Evolutionary conservation across 2,797 vertebrate genomes (phyloP).

Genomic region (Pagetopsis macropterus): DNA sequence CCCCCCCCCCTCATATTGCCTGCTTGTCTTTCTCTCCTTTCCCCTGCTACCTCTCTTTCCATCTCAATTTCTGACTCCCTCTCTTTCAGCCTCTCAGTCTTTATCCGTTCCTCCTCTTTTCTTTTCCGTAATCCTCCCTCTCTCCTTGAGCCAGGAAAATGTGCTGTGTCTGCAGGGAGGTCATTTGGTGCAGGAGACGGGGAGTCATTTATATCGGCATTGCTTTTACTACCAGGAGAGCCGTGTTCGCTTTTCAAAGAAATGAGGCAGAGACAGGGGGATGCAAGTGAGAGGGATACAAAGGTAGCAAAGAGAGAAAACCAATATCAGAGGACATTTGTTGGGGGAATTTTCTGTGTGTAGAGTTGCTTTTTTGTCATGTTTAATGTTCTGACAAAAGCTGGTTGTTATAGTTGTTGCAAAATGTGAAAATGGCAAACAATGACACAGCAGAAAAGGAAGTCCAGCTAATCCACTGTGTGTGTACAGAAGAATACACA

Average conservation of each 20-base stretch:
- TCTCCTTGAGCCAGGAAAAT: slow-evolving; percentile 57
- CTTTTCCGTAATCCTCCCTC: background rate
- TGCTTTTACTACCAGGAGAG: slow-evolving; percentile 67
- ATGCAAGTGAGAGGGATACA: slow-evolving; percentile 1
- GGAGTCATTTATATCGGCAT: slow-evolving; percentile 78
- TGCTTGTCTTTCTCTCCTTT: background rate
- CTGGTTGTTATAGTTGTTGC: background rate
- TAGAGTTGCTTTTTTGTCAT: background rate
- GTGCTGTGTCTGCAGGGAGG: slow-evolving; percentile 76
- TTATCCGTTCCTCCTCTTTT: background rate
- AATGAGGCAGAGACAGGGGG: slow-evolving; percentile 31
- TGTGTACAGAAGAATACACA: background rate
- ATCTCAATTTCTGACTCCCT: slow-evolving; percentile 16
- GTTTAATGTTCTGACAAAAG: background rate
- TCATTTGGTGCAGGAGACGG: slow-evolving; percentile 75
- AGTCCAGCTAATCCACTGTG: background rate
- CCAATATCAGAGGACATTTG: background rate
- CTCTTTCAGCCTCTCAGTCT: slow-evolving; percentile 5
- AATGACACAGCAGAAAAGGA: slow-evolving; percentile 5
- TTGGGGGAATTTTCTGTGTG: background rate
- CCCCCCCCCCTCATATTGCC: background rate
- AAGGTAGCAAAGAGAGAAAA: slow-evolving; percentile 2
- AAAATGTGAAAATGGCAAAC: slow-evolving; percentile 8
- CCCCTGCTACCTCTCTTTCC: background rate
- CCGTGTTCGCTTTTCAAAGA: slow-evolving; percentile 63